These are phyloP conservation scores for Julus scandinavius DNA, from an alignment of 2,888 invertebrate species.

Conservation along the genomic window DNA sequence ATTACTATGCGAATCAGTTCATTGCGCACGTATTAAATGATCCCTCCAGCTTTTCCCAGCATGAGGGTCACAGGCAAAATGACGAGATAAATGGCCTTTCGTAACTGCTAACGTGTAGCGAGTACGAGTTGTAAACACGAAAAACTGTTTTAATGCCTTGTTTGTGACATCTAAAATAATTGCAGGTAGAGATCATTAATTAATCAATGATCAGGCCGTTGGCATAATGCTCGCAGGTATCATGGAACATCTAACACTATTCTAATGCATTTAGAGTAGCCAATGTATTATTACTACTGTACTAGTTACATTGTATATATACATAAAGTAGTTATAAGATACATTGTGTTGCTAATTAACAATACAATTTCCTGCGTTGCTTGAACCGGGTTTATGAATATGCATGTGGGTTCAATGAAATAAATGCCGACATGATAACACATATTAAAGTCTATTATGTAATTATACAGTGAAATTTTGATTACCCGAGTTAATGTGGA, in stretches of 20 bases:
- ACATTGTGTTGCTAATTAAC: too few relatives aligned
- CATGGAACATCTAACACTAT: background rate
- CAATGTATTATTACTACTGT: too few relatives aligned
- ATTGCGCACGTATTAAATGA: background rate
- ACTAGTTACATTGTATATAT: too few relatives aligned
- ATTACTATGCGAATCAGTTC: background rate
- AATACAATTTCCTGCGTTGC: too few relatives aligned
- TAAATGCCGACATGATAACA: too few relatives aligned
- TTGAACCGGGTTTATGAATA: too few relatives aligned
- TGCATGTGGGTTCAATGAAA: too few relatives aligned
- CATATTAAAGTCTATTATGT: too few relatives aligned
- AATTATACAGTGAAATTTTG: too few relatives aligned
- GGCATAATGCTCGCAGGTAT: background rate
- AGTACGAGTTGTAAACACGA: background rate
- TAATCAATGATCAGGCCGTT: background rate
- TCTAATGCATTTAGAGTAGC: too few relatives aligned
- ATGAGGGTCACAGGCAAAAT: background rate
- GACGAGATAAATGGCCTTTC: background rate
- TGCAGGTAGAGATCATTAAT: background rate
- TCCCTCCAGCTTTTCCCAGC: background rate
- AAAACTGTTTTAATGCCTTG: background rate
- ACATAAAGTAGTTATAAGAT: too few relatives aligned
- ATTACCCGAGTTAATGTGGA: too few relatives aligned
- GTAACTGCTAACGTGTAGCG: background rate
- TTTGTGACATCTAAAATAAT: background rate